phyloP scores from a whole-genome alignment of 2,113 vertebrate species.

The Callithrix jacchus region DNA sequence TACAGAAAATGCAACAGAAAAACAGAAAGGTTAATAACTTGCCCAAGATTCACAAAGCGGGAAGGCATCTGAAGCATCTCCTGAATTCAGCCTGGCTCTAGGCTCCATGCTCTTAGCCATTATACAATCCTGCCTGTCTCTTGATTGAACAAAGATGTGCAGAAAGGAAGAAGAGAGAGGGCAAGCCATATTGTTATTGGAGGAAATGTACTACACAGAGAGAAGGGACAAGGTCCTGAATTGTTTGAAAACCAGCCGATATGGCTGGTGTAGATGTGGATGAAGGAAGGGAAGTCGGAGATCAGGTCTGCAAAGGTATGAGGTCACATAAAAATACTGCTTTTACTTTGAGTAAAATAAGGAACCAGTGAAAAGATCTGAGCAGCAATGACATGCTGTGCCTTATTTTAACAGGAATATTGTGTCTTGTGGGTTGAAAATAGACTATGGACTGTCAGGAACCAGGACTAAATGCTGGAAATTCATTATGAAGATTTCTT shows the following conservation, averaged over 20 bases:
- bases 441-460: not conserved
- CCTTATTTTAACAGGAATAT: not conserved
- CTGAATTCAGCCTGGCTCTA: not conserved
- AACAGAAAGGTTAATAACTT: not conserved
- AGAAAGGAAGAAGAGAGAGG: not conserved
- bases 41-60: not conserved
- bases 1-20: not conserved
- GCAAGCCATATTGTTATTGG: not conserved
- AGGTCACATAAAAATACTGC: not conserved
- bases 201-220: not conserved
- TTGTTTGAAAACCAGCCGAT: not conserved
- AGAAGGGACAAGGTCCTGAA: not conserved
- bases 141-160: not conserved
- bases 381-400: not conserved
- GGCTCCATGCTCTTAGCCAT: not conserved
- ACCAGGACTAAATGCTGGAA: not conserved
- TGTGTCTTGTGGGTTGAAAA: not conserved
- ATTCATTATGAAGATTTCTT: not conserved
- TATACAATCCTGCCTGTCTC: too few species aligned
- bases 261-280: fast-evolving
- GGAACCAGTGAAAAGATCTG: not conserved
- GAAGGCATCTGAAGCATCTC: too few species aligned
- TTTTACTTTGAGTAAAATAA: not conserved
- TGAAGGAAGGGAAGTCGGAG: not conserved
- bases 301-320: not conserved